Conservation (phyloP, 2,113 vertebrate species). For the Pteropus alecto region DNA sequence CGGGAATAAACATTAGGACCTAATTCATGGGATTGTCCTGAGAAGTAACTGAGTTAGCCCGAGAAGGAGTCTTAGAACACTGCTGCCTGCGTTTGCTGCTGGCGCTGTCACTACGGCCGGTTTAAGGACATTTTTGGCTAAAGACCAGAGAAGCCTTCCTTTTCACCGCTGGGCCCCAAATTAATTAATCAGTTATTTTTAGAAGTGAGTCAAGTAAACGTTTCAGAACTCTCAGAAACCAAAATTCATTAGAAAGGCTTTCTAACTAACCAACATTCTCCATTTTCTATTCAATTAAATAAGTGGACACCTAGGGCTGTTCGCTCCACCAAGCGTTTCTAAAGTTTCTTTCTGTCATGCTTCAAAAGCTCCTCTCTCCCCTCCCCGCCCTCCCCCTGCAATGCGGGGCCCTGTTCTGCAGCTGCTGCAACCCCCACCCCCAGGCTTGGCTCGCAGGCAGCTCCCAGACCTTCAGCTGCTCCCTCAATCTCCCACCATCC, state of each 20-base stretch:
- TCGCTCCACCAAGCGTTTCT: neutral
- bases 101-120: fast-evolving
- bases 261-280: neutral
- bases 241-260: neutral
- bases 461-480: too few relatives aligned
- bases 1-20: fast-evolving
- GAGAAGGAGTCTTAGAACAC: fast-evolving
- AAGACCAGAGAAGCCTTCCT: neutral
- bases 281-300: neutral
- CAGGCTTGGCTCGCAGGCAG: too few relatives aligned
- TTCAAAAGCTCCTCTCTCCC: too few relatives aligned
- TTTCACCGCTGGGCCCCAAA: neutral
- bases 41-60: fast-evolving
- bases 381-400: too few relatives aligned
- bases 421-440: too few relatives aligned
- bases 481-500: too few relatives aligned
- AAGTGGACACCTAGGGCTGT: neutral
- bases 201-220: neutral
- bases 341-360: too few relatives aligned
- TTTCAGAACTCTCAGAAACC: neutral
- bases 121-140: neutral
- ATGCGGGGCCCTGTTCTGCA: too few relatives aligned
- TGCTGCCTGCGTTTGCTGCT: fast-evolving
- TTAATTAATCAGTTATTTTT: neutral
- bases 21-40: fast-evolving